These are phyloP conservation scores for Cheilosia urbana DNA, from an alignment of 2,888 invertebrate species.

Conservation along the genomic window DNA sequence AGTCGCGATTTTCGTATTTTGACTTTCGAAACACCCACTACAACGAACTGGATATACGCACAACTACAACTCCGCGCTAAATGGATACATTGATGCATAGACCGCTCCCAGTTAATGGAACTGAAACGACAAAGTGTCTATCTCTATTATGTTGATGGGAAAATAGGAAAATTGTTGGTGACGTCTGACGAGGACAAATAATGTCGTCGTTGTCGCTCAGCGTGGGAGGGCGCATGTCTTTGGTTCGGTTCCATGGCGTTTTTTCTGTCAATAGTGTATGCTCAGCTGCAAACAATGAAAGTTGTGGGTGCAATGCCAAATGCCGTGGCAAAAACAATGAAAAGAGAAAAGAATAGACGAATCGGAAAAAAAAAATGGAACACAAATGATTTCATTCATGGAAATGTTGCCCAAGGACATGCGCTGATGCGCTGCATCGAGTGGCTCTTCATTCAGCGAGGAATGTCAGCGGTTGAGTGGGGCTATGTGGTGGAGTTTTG, in stretches of 20 bases:
- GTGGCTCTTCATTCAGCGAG: slow-evolving; percentile 36
- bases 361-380: slow-evolving; percentile 28
- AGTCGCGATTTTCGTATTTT: slow-evolving; percentile 51
- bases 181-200: slow-evolving; percentile 1
- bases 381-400: slow-evolving; percentile 73
- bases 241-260: slow-evolving; percentile 26
- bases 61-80: slow-evolving; percentile 9
- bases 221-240: slow-evolving; percentile 62
- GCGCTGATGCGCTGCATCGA: slow-evolving; percentile 12
- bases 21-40: slow-evolving; percentile 43
- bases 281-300: slow-evolving; percentile 57
- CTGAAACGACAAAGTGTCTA: slow-evolving; percentile 45
- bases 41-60: slow-evolving; percentile 14
- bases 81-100: slow-evolving; percentile 30
- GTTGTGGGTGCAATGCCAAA: slow-evolving; percentile 60
- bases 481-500: neutral
- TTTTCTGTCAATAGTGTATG: slow-evolving; percentile 47
- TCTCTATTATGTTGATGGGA: neutral
- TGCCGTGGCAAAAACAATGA: slow-evolving; percentile 32
- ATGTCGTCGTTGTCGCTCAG: slow-evolving; percentile 13
- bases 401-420: slow-evolving; percentile 59
- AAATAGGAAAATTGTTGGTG: neutral
- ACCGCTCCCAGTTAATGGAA: slow-evolving; percentile 72
- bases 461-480: neutral
- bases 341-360: slow-evolving; percentile 6